These are phyloP conservation scores for Anneissia japonica DNA, from an alignment of 35 echinoderm and acorn worm species.

Conservation along the genomic window DNA sequence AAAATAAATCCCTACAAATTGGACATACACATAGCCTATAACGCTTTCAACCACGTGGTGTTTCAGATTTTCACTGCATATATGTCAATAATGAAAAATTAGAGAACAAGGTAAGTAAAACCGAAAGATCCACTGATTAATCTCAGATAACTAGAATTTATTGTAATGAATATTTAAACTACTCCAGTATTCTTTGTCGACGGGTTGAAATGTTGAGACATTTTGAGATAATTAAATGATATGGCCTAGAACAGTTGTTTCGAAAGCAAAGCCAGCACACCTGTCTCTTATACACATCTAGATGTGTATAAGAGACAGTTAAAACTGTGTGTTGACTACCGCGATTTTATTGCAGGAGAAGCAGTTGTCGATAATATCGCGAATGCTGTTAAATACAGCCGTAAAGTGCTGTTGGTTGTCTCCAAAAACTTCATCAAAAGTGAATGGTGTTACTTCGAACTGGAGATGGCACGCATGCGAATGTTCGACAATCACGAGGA, in stretches of 20 bases:
- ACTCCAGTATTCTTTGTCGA: not conserved
- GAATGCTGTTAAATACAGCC: not conserved
- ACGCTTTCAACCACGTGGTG: too few relatives aligned
- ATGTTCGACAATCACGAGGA: constrained; percentile 1
- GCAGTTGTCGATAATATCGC: not conserved
- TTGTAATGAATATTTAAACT: too few relatives aligned
- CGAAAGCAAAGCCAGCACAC: not conserved
- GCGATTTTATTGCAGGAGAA: constrained; percentile 2
- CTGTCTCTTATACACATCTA: too few relatives aligned
- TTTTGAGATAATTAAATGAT: not conserved
- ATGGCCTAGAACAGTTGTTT: not conserved
- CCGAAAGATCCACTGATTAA: too few relatives aligned
- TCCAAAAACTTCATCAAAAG: not conserved
- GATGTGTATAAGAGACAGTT: too few relatives aligned
- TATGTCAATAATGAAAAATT: too few relatives aligned
- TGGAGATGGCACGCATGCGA: constrained; percentile 4
- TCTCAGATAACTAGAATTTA: too few relatives aligned
- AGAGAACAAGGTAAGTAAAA: too few relatives aligned
- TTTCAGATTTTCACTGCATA: too few relatives aligned
- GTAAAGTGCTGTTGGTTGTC: not conserved
- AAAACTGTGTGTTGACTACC: constrained; percentile 6
- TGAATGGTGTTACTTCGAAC: constrained; percentile 24
- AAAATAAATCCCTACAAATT: too few relatives aligned
- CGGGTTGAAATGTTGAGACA: not conserved
- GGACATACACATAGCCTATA: too few relatives aligned